Evolutionary conservation across 2,888 invertebrate genomes (phyloP).

Genomic region (Saturnia pavonia): DNA sequence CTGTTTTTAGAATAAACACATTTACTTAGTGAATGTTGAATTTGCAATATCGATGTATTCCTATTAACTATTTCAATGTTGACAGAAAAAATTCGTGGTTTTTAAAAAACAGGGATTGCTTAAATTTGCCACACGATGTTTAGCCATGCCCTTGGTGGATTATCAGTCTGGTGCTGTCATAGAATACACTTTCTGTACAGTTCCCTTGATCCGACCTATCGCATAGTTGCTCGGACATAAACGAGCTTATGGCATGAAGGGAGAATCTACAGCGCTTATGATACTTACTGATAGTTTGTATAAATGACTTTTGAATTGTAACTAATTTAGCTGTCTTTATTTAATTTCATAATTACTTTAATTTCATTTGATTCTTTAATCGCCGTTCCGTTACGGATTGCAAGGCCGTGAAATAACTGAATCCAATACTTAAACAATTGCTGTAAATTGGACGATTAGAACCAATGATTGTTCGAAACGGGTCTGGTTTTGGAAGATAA

Average conservation of each 20-base stretch:
- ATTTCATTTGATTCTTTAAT: constrained; percentile 36
- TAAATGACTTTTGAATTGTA: neutral
- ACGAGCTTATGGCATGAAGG: neutral
- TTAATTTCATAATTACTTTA: neutral
- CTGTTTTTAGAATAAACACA: no score
- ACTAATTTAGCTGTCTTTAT: neutral
- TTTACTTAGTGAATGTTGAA: no score
- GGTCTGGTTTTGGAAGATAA: constrained; percentile 48
- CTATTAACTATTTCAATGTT: no score
- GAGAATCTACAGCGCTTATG: neutral
- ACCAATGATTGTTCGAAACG: constrained; percentile 45
- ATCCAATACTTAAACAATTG: constrained; percentile 30
- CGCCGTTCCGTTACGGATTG: constrained; percentile 22
- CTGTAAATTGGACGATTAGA: constrained; percentile 58
- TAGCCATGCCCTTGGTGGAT: neutral
- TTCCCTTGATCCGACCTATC: neutral
- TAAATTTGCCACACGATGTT: neutral
- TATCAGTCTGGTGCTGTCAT: neutral
- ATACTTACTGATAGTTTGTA: neutral
- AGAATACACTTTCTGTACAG: neutral
- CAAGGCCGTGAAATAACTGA: constrained; percentile 27
- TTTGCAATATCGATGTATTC: no score
- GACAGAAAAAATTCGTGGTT: no score
- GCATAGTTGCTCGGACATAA: neutral
- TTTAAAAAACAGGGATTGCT: neutral